Base-by-base conservation (phyloP, 2,797 vertebrate species). In the Alosa sapidissima region DNA sequence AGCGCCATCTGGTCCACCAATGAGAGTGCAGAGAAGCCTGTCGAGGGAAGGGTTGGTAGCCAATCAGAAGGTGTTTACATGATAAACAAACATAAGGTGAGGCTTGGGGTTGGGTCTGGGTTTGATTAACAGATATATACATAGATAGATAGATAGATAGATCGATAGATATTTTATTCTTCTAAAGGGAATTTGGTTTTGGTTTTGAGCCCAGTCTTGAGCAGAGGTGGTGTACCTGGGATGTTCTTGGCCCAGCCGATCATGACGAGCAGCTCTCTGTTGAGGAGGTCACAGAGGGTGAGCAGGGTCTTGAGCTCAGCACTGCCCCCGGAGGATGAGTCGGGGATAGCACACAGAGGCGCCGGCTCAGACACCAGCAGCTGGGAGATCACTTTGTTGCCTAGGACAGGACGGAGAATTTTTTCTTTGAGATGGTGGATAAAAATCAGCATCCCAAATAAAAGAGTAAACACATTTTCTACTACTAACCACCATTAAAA, bases 221-320 rank as follows among this genome's bases (percentile, higher is more conserved):
- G 58, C 58, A 62, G 21, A 58, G 55, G 58, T 62, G 2, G 8
- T 16, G 51, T 92, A 96, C 95, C 95, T 94, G 95, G 95, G 55
- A 96, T 95, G 88, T 94, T 93, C 87, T 96, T 96, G 52, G 93
- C 92, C 95, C 95, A 96, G 87, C 93, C 92, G 75, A 96, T 95
- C 90, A 95, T 89, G n/a, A 95, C 83, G 81, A 96, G 90, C 51
- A 96, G 92, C 85, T 96, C 92, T 1, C 95, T 89, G 91, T 96
- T 96, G 84, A 95, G 90, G 21, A 96, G 94, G 90, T 96, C 95
- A 88, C 94, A 95, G 24, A 96, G 91, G 72, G 95, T 94, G 87
- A 95, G 89, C 83, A 96, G 91, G 1, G 91, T 92, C 87, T 85
- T 88, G 81, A 95, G 91, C 91, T 94, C 91, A 84, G 89, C 60